phyloP scores from a whole-genome alignment of 2,797 vertebrate species.

The Hemibagrus guttatus region DNA sequence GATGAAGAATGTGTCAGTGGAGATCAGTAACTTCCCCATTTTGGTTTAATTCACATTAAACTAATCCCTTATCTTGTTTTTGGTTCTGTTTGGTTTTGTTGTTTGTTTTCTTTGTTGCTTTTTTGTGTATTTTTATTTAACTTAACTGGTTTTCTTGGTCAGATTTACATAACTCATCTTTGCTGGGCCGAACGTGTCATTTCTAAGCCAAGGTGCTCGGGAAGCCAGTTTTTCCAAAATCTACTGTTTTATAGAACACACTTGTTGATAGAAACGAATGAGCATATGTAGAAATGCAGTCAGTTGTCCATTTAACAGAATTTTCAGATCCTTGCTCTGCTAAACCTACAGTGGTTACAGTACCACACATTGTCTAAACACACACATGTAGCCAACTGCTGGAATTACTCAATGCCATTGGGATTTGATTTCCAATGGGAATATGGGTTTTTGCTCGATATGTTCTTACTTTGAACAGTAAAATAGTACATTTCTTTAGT shows the following conservation, averaged over 20 bases:
- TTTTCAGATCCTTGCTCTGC: neutral
- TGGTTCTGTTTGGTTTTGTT: neutral
- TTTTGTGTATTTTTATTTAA: constrained; percentile 39
- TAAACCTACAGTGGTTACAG: neutral
- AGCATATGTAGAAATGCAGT: constrained; percentile 2
- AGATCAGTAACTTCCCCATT: constrained; percentile 59
- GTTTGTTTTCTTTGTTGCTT: constrained; percentile 34
- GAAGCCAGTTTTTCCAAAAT: constrained; percentile 1
- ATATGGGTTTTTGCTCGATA: neutral
- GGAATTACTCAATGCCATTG: neutral
- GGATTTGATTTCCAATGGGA: neutral
- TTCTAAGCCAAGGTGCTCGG: constrained; percentile 64
- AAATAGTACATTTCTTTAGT: too few species aligned
- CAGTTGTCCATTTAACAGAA: neutral
- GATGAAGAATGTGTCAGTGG: constrained; percentile 10
- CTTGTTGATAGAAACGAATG: neutral
- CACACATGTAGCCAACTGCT: neutral
- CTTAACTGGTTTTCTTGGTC: constrained; percentile 61
- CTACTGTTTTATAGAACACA: neutral
- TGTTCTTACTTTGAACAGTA: neutral
- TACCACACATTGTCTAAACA: neutral
- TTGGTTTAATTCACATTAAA: constrained; percentile 69
- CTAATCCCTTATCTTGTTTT: constrained; percentile 64
- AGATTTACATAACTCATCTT: constrained; percentile 72
- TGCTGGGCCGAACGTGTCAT: constrained; percentile 67